Conservation (phyloP, 2,113 vertebrate genomes). For the Cyprinodon brontotheroides region DNA sequence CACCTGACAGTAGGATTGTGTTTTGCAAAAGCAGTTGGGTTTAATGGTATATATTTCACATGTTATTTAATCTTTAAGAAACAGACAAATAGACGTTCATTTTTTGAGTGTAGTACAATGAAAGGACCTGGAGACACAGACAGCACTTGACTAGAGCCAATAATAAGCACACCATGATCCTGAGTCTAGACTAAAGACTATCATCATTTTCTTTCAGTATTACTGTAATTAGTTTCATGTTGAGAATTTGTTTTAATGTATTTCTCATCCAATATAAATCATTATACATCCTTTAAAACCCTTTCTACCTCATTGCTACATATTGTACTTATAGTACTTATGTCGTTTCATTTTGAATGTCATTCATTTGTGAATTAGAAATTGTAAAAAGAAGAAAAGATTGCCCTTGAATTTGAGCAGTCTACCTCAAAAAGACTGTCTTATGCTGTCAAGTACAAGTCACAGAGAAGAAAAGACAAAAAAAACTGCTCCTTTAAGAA, state of each 20-base stretch:
- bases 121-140: constrained; percentile 38
- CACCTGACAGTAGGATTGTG: constrained; percentile 18
- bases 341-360: constrained; percentile 99
- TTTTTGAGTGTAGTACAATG: constrained; percentile 32
- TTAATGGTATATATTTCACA: constrained; percentile 39
- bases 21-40: constrained; percentile 10
- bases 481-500: constrained; percentile 78
- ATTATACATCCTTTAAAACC: constrained; percentile 92
- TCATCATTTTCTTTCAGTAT: constrained; percentile 39
- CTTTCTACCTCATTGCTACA: constrained; percentile 99
- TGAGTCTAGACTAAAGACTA: constrained; percentile 45
- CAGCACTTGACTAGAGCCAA: constrained; percentile 51
- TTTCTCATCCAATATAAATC: constrained; percentile 75
- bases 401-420: constrained; percentile 95
- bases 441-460: constrained; percentile 93
- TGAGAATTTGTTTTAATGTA: constrained; percentile 57
- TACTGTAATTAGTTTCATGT: constrained; percentile 45
- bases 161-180: constrained; percentile 69
- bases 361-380: constrained; percentile 87
- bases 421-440: constrained; percentile 99
- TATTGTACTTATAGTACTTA: constrained; percentile 99
- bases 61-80: constrained; percentile 37
- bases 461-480: constrained; percentile 70
- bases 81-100: constrained; percentile 13
- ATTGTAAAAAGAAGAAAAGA: constrained; percentile 60